Base-by-base conservation (phyloP, 35 echinoderm and acorn worm genomes). In the Stichopus chloronotus region DNA sequence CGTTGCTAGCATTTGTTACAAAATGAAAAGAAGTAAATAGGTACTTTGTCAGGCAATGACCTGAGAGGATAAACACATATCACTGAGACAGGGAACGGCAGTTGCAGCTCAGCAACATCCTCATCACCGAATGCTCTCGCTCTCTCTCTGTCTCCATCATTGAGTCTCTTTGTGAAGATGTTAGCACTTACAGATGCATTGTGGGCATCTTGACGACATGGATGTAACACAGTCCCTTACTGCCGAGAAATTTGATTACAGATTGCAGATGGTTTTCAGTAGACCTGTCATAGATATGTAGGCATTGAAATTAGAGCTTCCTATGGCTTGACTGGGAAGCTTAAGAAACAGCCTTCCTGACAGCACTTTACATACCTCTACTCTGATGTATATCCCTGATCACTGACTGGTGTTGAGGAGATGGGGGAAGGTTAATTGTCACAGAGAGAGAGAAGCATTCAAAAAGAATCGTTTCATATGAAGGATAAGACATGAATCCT, bases 261-360 rank as follows among this genome's bases (percentile, higher is more conserved):
- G 7, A n/a, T 74, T 74, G 69, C 69, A 74, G 69, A 74, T 74
- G 69, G 69, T 74, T 74, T 74, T 74, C 69, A 74, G 69, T 21
- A 74, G 17, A 74, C 69, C 11, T 74, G 69, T 74, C 69, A 74
- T 74, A 20, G 69, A 74, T 74, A 74, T 74, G 17, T 74, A 74
- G 69, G 69, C 69, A 7, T 74, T 74, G 69, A 74, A 74, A 74
- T 74, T 74, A 74, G 69, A 74, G 69, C 69, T 74, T 74, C 69
- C 69, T 74, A 14, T 74, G 7, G 17, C 69, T 74, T 74, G 13
- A 74, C 69, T 74, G 69, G n/a, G 69, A 74, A 74, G 69, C 13
- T 74, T 74, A 20, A n/a, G 22, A n/a, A 74, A 20, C 69, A 74
- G 19, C 69, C 22, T 43, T 43, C 30, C 13, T n/a, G 17, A 74